Evolutionary conservation across 2,888 invertebrate genomes (phyloP).

Genomic region (Ommatoiulus sabulosus): DNA sequence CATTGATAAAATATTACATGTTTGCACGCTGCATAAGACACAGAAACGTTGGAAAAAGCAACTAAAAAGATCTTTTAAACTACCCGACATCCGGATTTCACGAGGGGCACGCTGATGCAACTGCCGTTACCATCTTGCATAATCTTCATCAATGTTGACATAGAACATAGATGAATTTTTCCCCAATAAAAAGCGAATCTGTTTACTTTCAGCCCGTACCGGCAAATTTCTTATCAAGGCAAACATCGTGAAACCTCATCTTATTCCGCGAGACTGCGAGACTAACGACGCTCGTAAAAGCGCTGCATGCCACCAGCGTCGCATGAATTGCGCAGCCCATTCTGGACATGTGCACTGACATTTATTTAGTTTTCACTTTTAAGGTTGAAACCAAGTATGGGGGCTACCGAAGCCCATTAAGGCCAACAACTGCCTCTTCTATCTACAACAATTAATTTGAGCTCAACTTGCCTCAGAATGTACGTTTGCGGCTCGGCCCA

Average conservation of each 20-base stretch:
- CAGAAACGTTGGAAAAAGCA: too few species aligned
- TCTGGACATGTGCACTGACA: not conserved
- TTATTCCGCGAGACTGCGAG: not conserved
- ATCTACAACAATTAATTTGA: not conserved
- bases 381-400: not conserved
- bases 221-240: not conserved
- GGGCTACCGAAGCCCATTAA: not conserved
- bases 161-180: not conserved
- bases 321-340: not conserved
- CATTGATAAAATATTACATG: too few species aligned
- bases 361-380: slow-evolving; percentile 23
- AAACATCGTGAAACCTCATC: not conserved
- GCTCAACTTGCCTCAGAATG: not conserved
- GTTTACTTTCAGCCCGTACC: not conserved
- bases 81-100: too few species aligned
- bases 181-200: not conserved
- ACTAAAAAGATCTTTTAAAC: too few species aligned
- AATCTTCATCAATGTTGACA: not conserved
- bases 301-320: not conserved
- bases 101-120: too few species aligned
- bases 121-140: not conserved
- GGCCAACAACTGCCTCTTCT: not conserved
- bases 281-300: not conserved
- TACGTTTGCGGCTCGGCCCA: not conserved
- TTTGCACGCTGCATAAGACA: too few species aligned